These are phyloP conservation scores for Bambusicola thoracicus DNA, from an alignment of 2,113 vertebrate genomes.

Conservation along the genomic window DNA sequence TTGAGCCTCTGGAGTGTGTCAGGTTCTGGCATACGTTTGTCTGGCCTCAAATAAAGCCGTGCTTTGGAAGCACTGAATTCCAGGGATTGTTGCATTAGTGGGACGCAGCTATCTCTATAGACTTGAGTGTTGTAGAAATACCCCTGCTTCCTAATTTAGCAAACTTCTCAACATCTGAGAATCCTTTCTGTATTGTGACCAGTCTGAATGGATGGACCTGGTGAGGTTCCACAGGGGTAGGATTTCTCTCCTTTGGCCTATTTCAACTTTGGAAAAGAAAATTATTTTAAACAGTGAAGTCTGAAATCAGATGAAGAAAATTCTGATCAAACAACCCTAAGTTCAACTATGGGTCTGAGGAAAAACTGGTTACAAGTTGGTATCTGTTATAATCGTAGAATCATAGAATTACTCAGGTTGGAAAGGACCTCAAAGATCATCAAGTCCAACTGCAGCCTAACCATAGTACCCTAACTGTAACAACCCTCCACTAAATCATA, in stretches of 20 bases:
- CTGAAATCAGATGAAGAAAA: neutral
- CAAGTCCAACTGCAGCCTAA: no score
- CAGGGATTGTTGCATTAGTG: neutral
- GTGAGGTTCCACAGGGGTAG: neutral
- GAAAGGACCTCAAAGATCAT: no score
- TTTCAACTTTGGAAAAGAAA: neutral
- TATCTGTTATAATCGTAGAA: no score
- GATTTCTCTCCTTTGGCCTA: rapidly evolving
- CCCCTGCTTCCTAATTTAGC: neutral
- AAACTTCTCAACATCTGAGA: neutral
- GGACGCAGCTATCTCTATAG: neutral
- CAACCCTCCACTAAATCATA: no score
- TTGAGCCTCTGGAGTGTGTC: neutral
- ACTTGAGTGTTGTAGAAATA: neutral
- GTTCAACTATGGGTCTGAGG: neutral
- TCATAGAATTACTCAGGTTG: no score
- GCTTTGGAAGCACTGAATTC: neutral
- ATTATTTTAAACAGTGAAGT: neutral
- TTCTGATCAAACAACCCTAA: neutral
- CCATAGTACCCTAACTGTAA: no score
- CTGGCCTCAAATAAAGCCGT: neutral
- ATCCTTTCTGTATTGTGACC: neutral
- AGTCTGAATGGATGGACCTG: neutral
- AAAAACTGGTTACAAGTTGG: neutral
- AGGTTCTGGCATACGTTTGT: neutral